Percentiles rank a stretch among this genome's conserved stretches.
Evolutionary conservation across 2,888 invertebrate species (phyloP).

Genomic region (Protophormia terraenovae): DNA sequence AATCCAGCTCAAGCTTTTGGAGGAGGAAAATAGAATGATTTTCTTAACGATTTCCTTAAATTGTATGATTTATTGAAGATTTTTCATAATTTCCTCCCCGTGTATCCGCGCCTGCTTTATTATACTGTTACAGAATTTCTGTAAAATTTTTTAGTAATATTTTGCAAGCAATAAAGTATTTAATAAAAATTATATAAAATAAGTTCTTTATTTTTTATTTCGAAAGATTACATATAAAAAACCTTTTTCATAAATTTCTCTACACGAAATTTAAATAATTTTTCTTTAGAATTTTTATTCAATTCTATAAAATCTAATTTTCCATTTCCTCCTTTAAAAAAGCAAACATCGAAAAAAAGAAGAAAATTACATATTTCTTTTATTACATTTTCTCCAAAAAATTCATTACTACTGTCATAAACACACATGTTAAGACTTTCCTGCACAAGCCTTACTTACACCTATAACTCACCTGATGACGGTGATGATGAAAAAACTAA

Average conservation of each 20-base stretch:
- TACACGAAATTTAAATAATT: background rate
- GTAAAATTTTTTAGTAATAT: too few relatives aligned
- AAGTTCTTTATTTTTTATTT: too few relatives aligned
- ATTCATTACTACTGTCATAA: constrained; percentile 23
- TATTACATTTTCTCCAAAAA: constrained; percentile 2
- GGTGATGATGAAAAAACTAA: background rate
- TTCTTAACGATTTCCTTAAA: too few relatives aligned
- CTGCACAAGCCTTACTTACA: background rate
- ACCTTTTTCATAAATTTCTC: background rate
- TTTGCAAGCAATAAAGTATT: too few relatives aligned
- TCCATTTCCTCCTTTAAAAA: background rate
- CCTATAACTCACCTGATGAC: constrained; percentile 15
- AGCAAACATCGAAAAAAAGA: background rate
- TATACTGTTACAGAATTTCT: too few relatives aligned
- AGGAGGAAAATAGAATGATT: too few relatives aligned
- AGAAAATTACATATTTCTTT: background rate
- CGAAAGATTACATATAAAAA: too few relatives aligned
- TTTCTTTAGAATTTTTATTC: background rate
- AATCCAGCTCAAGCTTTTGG: too few relatives aligned
- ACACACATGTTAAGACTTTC: background rate
- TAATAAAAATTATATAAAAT: too few relatives aligned
- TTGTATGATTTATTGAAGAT: too few relatives aligned
- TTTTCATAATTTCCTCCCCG: too few relatives aligned
- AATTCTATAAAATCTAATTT: background rate
- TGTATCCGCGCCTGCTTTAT: too few relatives aligned